Evolutionary conservation across 2,888 invertebrate species (phyloP), one percentile per base, ranked within the genome.

Genomic region (Cyclophora punctaria): DNA sequence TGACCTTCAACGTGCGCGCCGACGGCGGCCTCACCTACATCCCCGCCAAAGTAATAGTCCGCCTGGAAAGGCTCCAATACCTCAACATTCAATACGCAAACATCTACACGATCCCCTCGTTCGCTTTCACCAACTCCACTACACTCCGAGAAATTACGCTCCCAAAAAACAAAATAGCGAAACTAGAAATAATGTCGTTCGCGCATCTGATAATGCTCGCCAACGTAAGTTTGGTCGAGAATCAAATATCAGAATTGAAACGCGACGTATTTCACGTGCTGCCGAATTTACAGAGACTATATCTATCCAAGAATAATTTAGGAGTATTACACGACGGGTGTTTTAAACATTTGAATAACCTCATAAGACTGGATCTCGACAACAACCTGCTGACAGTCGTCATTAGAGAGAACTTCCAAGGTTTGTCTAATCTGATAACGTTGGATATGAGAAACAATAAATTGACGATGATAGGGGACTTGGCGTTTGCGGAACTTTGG

Each of bases 311-410:
- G 71, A 98, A 98, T 77, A 93, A 93, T 67, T 90, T 98, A 56
- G 93, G 94, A 60, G 91, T 93, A 5, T 85, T 97, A 44, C 97
- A 98, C 67, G 96, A 96, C 50, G 94, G 94, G 52, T 94, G 98
- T 48, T 96, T 95, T 75, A 90, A 90, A 63, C 91, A 93, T 66
- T 81, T 95, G 67, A 90, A 90, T 41, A 92, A 93, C 64, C 89
- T 98, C 51, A 91, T 94, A 52, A 94, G 93, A 66, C 85, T 98
- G 56, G 95, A 97, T 75, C 83, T 98, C 62, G 94, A 94, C 72
- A 90, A 90, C 66, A 95, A 93, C 85, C 90, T 92, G 68, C 90
- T 96, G 62, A 91, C 92, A 58, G 93, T 93, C 34, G 85, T 95
- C 66, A 93, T 94, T 53, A 91, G 92, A 59, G 94, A 95, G 67